A percentile compares a stretch with the other conserved stretches of the same genome.
Evolutionary conservation across 2,888 invertebrate genomes (phyloP).

Genomic region (Lamellibrachia satsuma): DNA sequence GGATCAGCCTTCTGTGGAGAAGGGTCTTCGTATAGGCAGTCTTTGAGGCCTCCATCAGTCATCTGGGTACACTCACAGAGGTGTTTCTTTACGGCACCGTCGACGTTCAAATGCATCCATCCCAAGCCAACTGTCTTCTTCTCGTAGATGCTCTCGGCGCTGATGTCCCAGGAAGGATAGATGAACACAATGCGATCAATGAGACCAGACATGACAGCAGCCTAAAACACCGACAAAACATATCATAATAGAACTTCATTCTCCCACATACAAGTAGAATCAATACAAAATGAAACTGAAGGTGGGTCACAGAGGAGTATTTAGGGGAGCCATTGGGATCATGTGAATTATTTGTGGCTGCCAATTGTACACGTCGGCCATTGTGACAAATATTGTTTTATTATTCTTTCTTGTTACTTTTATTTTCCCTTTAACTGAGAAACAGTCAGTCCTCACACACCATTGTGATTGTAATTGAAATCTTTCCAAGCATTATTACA

Average conservation of each 20-base stretch:
- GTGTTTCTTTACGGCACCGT: neutral
- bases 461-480: no score
- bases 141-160: neutral
- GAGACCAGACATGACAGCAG: conserved; percentile 30
- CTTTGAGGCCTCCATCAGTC: neutral
- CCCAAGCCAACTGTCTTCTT: neutral
- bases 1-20: neutral
- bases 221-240: conserved; percentile 22
- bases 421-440: no score
- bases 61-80: conserved; percentile 25
- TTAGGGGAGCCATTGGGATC: no score
- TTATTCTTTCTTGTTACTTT: no score
- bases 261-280: no score
- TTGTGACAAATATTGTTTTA: no score
- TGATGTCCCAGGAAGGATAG: conserved; percentile 34
- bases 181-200: conserved; percentile 31
- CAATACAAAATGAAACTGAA: no score
- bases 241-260: neutral
- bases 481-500: no score
- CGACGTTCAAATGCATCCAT: neutral
- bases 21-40: neutral
- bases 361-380: no score
- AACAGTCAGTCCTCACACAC: no score
- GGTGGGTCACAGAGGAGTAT: no score
- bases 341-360: no score